phyloP scores from a whole-genome alignment of 2,797 vertebrate species.

The Hemitrygon akajei region DNA sequence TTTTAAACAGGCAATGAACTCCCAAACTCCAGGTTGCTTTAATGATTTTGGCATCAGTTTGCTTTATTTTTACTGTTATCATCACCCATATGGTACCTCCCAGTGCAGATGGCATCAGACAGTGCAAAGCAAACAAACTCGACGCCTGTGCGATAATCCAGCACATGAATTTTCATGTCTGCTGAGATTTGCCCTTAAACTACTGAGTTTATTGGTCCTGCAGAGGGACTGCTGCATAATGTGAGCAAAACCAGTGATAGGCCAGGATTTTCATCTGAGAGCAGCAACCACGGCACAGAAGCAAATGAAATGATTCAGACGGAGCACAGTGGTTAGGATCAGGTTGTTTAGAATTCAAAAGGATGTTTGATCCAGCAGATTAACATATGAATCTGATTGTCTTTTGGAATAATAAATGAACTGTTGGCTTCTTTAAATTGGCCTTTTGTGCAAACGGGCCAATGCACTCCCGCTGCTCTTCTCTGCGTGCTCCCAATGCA shows the following conservation, averaged over 20 bases:
- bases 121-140: neutral
- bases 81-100: neutral
- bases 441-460: neutral
- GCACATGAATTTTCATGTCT: conserved; percentile 20
- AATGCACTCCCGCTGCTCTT: conserved; percentile 17
- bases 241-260: conserved; percentile 9
- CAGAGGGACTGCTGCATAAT: neutral
- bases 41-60: neutral
- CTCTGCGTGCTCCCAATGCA: neutral
- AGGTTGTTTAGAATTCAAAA: conserved; percentile 31
- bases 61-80: neutral
- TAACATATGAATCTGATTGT: conserved; percentile 22
- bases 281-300: neutral
- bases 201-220: neutral
- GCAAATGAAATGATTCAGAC: neutral
- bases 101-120: conserved; percentile 21
- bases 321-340: conserved; percentile 5
- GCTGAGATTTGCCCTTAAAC: neutral
- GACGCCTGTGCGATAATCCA: neutral
- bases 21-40: neutral
- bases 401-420: conserved; percentile 31
- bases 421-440: neutral
- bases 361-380: conserved; percentile 17
- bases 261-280: neutral
- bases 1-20: neutral